Percentiles rank a stretch among this genome's conserved stretches.
These are phyloP conservation scores for Pygocentrus nattereri DNA, from an alignment of 2,797 vertebrate species.

Conservation along the genomic window DNA sequence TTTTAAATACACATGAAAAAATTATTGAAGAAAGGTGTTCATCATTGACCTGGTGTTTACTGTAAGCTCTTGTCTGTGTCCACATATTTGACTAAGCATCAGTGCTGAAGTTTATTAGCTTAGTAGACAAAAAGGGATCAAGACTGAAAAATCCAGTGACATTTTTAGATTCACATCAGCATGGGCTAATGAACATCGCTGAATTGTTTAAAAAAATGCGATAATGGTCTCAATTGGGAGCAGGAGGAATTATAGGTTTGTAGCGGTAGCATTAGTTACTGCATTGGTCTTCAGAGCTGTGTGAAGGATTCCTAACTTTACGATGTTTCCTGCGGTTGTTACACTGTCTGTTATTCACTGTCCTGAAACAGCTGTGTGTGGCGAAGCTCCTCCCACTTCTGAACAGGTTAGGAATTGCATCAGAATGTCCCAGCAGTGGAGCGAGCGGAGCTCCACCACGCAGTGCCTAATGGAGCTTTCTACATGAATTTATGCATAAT, in stretches of 20 bases:
- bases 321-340: neutral
- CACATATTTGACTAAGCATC: neutral
- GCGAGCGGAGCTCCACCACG: no score
- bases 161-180: no score
- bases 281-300: neutral
- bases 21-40: neutral
- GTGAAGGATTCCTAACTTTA: slow-evolving; percentile 24
- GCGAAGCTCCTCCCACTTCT: neutral
- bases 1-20: neutral
- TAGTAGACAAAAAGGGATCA: neutral
- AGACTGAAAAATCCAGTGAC: neutral
- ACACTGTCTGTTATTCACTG: slow-evolving; percentile 3
- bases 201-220: no score
- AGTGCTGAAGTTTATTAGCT: neutral
- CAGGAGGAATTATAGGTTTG: neutral
- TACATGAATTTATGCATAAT: no score
- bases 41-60: neutral
- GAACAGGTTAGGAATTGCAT: slow-evolving; percentile 7
- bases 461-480: no score
- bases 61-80: neutral
- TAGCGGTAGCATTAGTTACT: neutral
- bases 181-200: no score
- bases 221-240: neutral
- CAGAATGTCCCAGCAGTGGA: neutral
- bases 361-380: slow-evolving; percentile 26